phyloP scores from a whole-genome alignment of 2,797 vertebrate species.

The Fratercula arctica region DNA sequence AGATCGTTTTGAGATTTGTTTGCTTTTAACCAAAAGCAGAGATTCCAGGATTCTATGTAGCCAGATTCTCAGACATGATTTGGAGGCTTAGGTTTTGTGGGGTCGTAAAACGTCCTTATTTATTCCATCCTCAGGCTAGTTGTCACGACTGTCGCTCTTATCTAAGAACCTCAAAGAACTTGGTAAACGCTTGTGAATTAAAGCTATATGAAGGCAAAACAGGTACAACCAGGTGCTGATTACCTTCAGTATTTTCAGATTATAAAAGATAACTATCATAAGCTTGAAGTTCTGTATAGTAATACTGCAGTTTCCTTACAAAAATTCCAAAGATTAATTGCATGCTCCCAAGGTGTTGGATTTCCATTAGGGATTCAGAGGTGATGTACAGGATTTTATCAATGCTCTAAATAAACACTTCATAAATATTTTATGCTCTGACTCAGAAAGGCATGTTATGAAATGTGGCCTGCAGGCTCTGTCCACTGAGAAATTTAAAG shows the following conservation, averaged over 20 bases:
- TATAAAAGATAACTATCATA: not conserved
- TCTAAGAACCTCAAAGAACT: not conserved
- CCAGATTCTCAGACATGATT: not conserved
- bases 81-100: not conserved
- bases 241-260: not conserved
- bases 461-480: conserved; percentile 71
- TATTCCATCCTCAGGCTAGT: not conserved
- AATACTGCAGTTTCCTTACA: conserved; percentile 27
- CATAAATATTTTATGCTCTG: conserved; percentile 72
- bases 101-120: not conserved
- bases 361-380: conserved; percentile 60
- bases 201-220: not conserved
- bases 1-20: not conserved
- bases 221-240: not conserved
- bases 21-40: not conserved
- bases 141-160: not conserved
- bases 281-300: conserved; percentile 32
- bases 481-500: conserved; percentile 73
- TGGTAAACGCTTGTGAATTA: not conserved
- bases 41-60: not conserved
- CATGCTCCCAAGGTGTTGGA: conserved; percentile 27
- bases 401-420: conserved; percentile 75
- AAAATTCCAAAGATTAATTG: conserved; percentile 50
- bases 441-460: conserved; percentile 65
- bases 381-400: conserved; percentile 69